Evolutionary conservation across 2,113 vertebrate genomes (phyloP), one percentile per base, ranked within the genome.

Genomic region (Tiliqua scincoides): DNA sequence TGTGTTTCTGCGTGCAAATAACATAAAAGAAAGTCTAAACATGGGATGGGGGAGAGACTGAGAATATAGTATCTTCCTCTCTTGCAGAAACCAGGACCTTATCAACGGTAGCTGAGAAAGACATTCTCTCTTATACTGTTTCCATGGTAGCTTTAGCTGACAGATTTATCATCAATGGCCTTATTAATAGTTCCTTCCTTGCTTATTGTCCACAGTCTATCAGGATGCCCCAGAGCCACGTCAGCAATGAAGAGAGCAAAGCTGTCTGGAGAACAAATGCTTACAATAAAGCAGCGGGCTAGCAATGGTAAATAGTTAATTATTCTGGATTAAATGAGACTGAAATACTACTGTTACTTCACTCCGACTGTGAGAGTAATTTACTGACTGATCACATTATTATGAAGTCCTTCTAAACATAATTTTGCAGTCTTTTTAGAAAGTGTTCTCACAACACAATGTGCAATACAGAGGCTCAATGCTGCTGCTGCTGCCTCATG

Each of bases 211-310:
- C 93, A 82, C 95, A 99, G 98, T 97, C 97, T 99, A 93, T 99
- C 99, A 17, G 99, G 99, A 94, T 99, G 99, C 95, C 99, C 99
- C 2, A 97, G 99, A 85, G 99, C 99, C 94, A 99, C 98, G 61
- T 99, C 98, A 6, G 98, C 98, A 78, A 99, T 99, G 99, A 99
- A 99, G 97, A 99, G 99, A 96, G 99, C 99, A 85, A 97, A 99
- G 93, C 97, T 99, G 91, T 99, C 98, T 1, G 98, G 98, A 92
- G 98, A 99, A 95, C 98, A 99, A 95, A 98, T 99, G 98, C 96
- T 99, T 92, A 99, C 98, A 90, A 98, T 99, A 97, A 99, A 99
- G 91, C 99, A 99, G 93, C 96, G 97, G 35, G 96, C 97, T 94
- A 98, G 97, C 96, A 98, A 99, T 73, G 99, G 98, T 99, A 98